Evolutionary conservation across 92 coral and sea anemone species (phyloP), one percentile per base, ranked within the genome.

Genomic region (Palythoa caribaeorum): DNA sequence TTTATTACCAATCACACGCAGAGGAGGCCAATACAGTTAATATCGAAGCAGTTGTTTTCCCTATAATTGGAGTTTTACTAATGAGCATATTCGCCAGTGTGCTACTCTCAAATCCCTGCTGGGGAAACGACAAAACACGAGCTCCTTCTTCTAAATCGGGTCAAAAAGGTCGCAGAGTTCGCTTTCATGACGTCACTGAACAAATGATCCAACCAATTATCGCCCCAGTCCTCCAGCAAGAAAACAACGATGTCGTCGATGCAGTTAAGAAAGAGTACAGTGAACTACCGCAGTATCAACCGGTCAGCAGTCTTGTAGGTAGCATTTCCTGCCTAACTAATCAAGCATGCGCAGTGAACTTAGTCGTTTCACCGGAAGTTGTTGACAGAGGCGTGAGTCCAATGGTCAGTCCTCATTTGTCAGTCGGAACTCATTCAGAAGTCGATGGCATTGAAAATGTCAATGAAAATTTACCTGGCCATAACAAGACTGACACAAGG

Each of bases 241-340:
- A 97, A 74, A 94, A 97, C 70, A 97, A 97, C 63, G 99, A 97
- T 87, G 88, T 97, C 50, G 97, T 97, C 3, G 98, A 97, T 60
- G 95, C 98, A 28, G 98, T 95, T 63, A 92, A 69, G 87, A 92
- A 93, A 39, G 94, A 94, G 38, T 97, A 97, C 86, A 79, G 88
- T 37, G 97, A 94, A 47, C 89, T 97, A 15, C 97, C 99, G 55
- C 98, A 95, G 54, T 83, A 90, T 71, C 94, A 93, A 72, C 98
- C 98, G 9, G 73, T 91, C 92, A 89, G 85, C 86, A 92, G 92
- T n/a, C 81, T 87, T 39, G 74, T 86, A 72, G 90, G 89, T 39
- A 76, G 70, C 15, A 76, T 91, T 36, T 72, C 68, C 57, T 80
- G 93, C 55, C 72, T 91, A 38, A 70, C 54, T 38, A 83, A 79